These are phyloP conservation scores for Parazoanthus darwini DNA, from an alignment of 92 coral and sea anemone species.

Conservation along the genomic window DNA sequence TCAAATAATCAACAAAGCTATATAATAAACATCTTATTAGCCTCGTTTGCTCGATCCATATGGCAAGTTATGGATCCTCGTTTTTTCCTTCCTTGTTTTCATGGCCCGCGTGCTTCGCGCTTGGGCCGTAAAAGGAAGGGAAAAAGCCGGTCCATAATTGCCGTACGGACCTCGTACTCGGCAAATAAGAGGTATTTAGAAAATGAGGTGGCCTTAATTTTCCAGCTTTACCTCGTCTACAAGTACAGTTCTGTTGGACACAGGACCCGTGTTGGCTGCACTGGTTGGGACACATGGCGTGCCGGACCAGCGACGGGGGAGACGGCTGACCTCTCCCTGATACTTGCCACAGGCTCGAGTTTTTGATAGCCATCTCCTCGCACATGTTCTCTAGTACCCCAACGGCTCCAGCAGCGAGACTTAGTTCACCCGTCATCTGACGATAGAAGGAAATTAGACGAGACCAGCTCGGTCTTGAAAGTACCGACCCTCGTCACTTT, in stretches of 20 bases:
- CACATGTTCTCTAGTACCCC: slow-evolving; percentile 66
- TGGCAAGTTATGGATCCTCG: too few relatives aligned
- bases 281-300: slow-evolving; percentile 74
- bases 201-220: neutral
- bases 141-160: too few relatives aligned
- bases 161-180: too few relatives aligned
- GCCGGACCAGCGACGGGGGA: slow-evolving; percentile 51
- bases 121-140: too few relatives aligned
- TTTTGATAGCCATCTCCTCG: slow-evolving; percentile 60
- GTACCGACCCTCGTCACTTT: too few relatives aligned
- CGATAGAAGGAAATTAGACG: neutral
- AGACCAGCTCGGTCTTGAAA: neutral
- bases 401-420: slow-evolving; percentile 59
- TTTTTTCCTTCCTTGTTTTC: too few relatives aligned
- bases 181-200: neutral
- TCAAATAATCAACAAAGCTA: too few relatives aligned
- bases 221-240: slow-evolving; percentile 70
- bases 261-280: slow-evolving; percentile 83
- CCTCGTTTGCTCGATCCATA: too few relatives aligned
- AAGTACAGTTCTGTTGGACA: slow-evolving; percentile 74
- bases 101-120: too few relatives aligned
- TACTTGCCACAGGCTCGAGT: slow-evolving; percentile 66
- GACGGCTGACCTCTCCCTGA: slow-evolving; percentile 43
- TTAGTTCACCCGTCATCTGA: slow-evolving; percentile 63
- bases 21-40: too few relatives aligned